A percentile compares a stretch with the other conserved stretches of the same genome.
These are phyloP conservation scores for Beris morrisii DNA, from an alignment of 2,888 invertebrate genomes.

Conservation along the genomic window DNA sequence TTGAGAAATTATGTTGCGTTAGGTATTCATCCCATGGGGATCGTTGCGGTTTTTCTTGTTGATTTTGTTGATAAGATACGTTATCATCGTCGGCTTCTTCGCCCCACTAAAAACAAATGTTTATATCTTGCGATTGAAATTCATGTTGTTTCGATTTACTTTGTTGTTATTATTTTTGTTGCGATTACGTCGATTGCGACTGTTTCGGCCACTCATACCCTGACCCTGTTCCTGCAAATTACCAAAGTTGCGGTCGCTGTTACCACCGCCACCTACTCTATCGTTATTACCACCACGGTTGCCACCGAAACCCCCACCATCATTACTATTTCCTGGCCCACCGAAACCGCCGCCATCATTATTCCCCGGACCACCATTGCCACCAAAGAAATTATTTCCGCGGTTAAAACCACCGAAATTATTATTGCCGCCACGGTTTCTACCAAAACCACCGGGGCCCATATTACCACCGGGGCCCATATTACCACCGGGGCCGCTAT, in stretches of 20 bases:
- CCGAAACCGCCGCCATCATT: neutral
- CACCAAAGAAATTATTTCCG: slow-evolving; percentile 8
- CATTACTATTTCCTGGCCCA: neutral
- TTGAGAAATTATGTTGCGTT: no score
- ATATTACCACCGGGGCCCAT: neutral
- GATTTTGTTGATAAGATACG: neutral
- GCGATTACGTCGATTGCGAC: slow-evolving; percentile 2
- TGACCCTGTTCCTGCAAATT: slow-evolving; percentile 7
- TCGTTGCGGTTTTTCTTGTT: neutral
- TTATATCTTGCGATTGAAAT: slow-evolving; percentile 8
- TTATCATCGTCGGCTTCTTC: slow-evolving; percentile 12
- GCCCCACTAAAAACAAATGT: slow-evolving; percentile 14
- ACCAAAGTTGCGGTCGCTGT: neutral
- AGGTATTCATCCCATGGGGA: no score
- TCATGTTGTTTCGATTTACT: slow-evolving; percentile 17
- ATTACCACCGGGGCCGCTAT: neutral
- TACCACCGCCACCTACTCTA: neutral
- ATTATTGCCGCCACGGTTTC: slow-evolving; percentile 1
- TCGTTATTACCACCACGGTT: slow-evolving; percentile 9
- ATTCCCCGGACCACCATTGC: neutral
- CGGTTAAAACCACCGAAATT: slow-evolving; percentile 9
- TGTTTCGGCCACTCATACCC: no score
- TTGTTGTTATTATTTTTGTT: slow-evolving; percentile 16
- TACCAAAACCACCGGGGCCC: neutral
- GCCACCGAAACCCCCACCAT: neutral